A percentile compares a stretch with the other conserved stretches of the same genome.
phyloP scores from a whole-genome alignment of 2,888 invertebrate genomes.

The Glomeris marginata region DNA sequence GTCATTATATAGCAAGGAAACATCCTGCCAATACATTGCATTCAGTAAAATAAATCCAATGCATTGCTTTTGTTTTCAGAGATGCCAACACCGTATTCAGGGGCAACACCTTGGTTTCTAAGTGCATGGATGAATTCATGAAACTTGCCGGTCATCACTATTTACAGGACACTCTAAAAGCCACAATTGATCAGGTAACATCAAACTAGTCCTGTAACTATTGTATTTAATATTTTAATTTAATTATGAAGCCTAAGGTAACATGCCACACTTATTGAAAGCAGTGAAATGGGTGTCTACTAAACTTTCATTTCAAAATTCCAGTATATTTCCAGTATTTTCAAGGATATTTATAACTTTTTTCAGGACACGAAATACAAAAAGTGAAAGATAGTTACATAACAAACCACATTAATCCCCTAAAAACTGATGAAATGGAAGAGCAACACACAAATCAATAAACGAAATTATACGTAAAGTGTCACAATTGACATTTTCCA shows the following conservation, averaged over 20 bases:
- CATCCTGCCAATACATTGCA: background rate
- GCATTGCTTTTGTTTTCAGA: slow-evolving; percentile 34
- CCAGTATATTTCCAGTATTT: no score
- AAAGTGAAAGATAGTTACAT: no score
- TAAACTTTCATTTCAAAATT: no score
- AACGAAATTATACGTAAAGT: no score
- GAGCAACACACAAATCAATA: no score
- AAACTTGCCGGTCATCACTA: slow-evolving; percentile 72
- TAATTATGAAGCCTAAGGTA: background rate
- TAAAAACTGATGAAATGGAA: no score
- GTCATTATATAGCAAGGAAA: slow-evolving; percentile 4
- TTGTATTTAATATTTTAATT: slow-evolving; percentile 2
- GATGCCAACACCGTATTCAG: slow-evolving; percentile 87
- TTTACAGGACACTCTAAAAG: slow-evolving; percentile 67
- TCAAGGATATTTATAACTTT: no score
- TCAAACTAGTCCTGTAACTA: slow-evolving; percentile 6
- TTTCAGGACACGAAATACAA: no score
- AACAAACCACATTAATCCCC: no score
- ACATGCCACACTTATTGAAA: background rate
- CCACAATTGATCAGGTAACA: slow-evolving; percentile 47
- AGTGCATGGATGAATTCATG: slow-evolving; percentile 94
- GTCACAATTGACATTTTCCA: no score
- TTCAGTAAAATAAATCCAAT: background rate
- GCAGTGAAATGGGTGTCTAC: no score
- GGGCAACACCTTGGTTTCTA: slow-evolving; percentile 79